phyloP scores from a whole-genome alignment of 2,113 vertebrate species.

The Seriola rivoliana region DNA sequence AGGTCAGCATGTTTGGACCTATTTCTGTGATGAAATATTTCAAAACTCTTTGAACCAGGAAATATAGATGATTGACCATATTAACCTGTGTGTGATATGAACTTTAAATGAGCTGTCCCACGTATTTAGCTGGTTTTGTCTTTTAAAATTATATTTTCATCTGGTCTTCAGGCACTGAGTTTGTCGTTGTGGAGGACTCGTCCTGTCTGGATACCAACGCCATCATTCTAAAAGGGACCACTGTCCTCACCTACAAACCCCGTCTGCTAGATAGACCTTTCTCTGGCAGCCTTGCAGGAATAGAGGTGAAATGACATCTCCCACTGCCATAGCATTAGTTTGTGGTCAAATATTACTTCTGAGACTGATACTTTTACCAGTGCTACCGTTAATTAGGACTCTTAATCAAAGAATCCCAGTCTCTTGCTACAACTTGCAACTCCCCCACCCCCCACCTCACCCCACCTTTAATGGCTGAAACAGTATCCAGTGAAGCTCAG shows the following conservation, averaged over 20 bases:
- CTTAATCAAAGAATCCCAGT: background rate
- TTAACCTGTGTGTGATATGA: no score
- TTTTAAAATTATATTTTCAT: background rate
- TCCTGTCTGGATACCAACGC: constrained; percentile 93
- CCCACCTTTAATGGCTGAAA: no score
- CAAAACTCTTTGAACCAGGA: no score
- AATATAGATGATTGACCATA: no score
- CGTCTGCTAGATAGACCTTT: constrained; percentile 93
- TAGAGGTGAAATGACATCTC: constrained; percentile 88
- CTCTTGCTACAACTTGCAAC: background rate
- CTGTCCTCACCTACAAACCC: constrained; percentile 97
- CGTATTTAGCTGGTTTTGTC: background rate
- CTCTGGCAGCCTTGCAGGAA: constrained; percentile 94
- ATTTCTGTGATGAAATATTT: no score
- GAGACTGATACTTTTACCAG: background rate
- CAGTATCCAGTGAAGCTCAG: background rate
- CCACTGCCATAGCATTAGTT: background rate
- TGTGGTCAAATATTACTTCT: background rate
- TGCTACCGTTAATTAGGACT: background rate
- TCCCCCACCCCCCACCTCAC: no score
- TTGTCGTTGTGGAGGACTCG: constrained; percentile 96
- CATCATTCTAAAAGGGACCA: constrained; percentile 97
- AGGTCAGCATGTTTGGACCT: constrained; percentile 80
- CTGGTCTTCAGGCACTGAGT: constrained; percentile 91
- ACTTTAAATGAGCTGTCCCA: background rate